Evolutionary conservation across 2,113 vertebrate genomes (phyloP).

Genomic region (Bettongia penicillata): DNA sequence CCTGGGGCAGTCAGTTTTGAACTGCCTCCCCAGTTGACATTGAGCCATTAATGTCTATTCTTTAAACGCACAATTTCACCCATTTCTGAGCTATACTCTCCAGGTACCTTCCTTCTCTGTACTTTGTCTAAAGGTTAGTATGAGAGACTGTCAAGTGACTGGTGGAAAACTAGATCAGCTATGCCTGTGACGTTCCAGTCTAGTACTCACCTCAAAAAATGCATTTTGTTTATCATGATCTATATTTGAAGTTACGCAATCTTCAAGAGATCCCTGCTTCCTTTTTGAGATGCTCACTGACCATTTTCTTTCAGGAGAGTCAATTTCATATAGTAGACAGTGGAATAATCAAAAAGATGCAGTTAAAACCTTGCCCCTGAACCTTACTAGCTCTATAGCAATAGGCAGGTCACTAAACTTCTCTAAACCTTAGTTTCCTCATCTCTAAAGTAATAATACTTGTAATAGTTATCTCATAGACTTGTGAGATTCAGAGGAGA

Average conservation of each 20-base stretch:
- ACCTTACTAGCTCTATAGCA: not conserved
- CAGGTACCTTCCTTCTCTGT: not conserved
- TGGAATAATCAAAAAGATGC: not conserved
- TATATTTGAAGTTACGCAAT: not conserved
- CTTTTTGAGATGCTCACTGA: not conserved
- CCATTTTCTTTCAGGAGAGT: not conserved
- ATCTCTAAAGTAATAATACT: not conserved
- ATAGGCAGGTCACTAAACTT: not conserved
- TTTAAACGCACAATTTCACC: not conserved
- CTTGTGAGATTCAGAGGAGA: not conserved
- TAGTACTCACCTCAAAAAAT: not conserved
- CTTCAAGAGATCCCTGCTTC: not conserved
- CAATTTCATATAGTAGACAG: not conserved
- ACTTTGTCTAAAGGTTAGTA: not conserved
- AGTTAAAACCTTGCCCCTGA: not conserved
- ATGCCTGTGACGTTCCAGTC: not conserved
- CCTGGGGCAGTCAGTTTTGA: not conserved
- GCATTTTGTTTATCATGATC: not conserved
- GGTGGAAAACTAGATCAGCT: not conserved
- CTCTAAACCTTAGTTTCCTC: not conserved
- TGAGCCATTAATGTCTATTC: not conserved
- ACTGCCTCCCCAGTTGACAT: not conserved
- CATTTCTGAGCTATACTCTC: not conserved
- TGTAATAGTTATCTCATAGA: not conserved
- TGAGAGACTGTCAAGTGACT: not conserved